Evolutionary conservation across 2,113 vertebrate species (phyloP), one percentile per base, ranked within the genome.

Genomic region (Podiceps cristatus): DNA sequence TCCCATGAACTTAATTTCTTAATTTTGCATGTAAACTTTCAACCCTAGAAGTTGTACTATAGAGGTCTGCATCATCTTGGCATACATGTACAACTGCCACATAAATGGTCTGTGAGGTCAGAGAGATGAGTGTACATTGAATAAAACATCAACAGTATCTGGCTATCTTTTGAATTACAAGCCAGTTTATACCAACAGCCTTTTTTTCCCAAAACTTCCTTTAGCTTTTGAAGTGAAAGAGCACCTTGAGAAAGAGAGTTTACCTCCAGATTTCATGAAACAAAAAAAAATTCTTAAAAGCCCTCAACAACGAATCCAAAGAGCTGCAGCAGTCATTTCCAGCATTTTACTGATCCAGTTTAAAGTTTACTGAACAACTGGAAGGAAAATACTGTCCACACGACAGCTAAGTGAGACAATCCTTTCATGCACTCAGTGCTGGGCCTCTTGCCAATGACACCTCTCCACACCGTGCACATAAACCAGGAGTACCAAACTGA

Each of bases 361-460:
- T 49, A 4, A 72, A 56, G 16, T 19, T 31, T 20, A 59, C 17
- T 15, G 35, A 72, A 63, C 25, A 53, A 24, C 13, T 1, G 1
- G 66, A 78, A 47, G n/a, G 33, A 79, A 71, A 69, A 17, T 18
- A 35, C 10, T 45, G 29, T 40, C 55, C 45, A 56, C 8, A 2
- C 7, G 24, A 49, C 27, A 66, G 10, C 33, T 3, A 37, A 45
- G 10, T 10, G 42, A 66, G 29, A 83, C 10, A 77, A 71, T 35
- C 18, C 35, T 64, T 42, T 44, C 12, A 4, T 0, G 5, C 7
- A 13, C 29, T 23, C 45, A 7, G 14, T 7, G 5, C 5, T 44
- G 68, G 18, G 24, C 9, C 15, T 23, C 37, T 45, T n/a, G 35
- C 50, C 66, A 50, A 29, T 20, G 47, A 53, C n/a, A 90, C 3